Base-by-base conservation (phyloP, 2,113 vertebrate species). In the Psammodynastes pulverulentus region DNA sequence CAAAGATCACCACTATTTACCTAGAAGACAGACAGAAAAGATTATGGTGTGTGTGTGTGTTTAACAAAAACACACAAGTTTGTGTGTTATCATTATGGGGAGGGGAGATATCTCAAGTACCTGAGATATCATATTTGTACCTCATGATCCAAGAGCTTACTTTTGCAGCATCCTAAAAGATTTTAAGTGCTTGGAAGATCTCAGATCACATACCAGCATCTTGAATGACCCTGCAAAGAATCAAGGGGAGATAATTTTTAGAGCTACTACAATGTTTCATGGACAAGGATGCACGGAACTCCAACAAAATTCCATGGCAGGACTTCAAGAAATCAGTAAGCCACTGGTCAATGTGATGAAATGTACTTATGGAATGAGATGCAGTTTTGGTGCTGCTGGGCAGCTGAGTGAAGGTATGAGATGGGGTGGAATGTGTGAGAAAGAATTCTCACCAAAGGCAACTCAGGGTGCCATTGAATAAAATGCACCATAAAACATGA, bases 1-100 rank as follows among this genome's bases (percentile, higher is more conserved):
- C 97, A 97, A 97, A 97, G 97, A 96, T 96, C 90, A 0, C 96
- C 86, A 96, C 96, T 97, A 96, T 97, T 96, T 95, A 94, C 93
- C 90, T 93, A 90, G 26, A 0, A 90, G 67, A 93, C 95, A 94
- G 94, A 94, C 93, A 96, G 87, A 84, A 95, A 94, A 93, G 94
- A 58, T 95, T 96, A 93, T 29, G 45, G 46, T 84, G 43, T 88
- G 34, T 54, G 23, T 52, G 13, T n/a, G 26, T 43, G 21, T 17
- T 94, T 95, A 95, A 95, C 90, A 93, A 93, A 96, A 85, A 90
- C 87, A 95, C 93, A n/a, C n/a, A n/a, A n/a, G n/a, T n/a, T n/a
- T 93, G 92, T 92, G 93, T 95, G 94, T 94, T 96, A 13, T 56
- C 51, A 1, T 54, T 79, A n/a, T 2, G 5, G 15, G 24, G 3